phyloP scores from a whole-genome alignment of 2,797 vertebrate species.

The Xenentodon cancila region DNA sequence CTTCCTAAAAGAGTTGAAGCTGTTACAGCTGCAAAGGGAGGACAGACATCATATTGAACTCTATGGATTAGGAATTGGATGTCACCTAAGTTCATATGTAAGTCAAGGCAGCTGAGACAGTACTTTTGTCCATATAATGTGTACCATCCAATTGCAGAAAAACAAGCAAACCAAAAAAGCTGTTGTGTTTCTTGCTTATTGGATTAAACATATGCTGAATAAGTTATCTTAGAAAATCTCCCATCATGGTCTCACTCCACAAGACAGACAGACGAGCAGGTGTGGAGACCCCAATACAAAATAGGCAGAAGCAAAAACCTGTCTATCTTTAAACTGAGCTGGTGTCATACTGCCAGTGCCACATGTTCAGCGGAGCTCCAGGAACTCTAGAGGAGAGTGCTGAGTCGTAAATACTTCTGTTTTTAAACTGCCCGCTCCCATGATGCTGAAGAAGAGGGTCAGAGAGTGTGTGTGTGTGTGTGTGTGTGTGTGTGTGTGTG shows the following conservation, averaged over 20 bases:
- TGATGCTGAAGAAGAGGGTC: constrained; percentile 48
- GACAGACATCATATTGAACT: no score
- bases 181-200: not conserved
- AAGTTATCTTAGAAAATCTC: constrained; percentile 1
- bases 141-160: not conserved
- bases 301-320: constrained; percentile 42
- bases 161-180: not conserved
- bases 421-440: constrained; percentile 72
- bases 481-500: not conserved
- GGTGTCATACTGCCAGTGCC: constrained; percentile 56
- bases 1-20: no score
- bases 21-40: no score
- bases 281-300: constrained; percentile 51
- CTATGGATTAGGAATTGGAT: no score
- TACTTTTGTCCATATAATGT: no score
- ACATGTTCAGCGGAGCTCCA: constrained; percentile 65
- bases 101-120: no score
- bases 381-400: constrained; percentile 69
- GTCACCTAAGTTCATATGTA: no score
- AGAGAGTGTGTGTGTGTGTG: constrained; percentile 20
- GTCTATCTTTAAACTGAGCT: constrained; percentile 76
- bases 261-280: constrained; percentile 38
- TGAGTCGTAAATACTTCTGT: constrained; percentile 80
- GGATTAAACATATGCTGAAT: not conserved
- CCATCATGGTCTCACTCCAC: constrained; percentile 12